A percentile compares a stretch with the other conserved stretches of the same genome.
These are phyloP conservation scores for Heliconius sara DNA, from an alignment of 2,888 invertebrate species.

Conservation along the genomic window DNA sequence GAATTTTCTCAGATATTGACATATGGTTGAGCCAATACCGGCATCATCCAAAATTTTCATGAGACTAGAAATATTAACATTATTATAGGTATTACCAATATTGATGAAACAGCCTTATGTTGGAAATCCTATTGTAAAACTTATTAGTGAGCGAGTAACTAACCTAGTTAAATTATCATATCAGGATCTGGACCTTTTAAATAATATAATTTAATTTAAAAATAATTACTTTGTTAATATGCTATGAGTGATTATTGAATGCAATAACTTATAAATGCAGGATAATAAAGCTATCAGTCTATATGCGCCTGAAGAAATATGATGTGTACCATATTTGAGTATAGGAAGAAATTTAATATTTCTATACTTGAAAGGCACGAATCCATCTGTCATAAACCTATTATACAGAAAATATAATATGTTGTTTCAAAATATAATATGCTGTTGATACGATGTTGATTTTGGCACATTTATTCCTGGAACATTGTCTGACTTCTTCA, in stretches of 20 bases:
- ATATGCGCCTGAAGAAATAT: too few relatives aligned
- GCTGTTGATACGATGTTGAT: too few relatives aligned
- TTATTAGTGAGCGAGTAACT: neutral
- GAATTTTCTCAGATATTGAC: too few relatives aligned
- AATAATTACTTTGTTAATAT: neutral
- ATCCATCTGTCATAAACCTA: neutral
- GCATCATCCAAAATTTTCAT: neutral
- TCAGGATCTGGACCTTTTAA: neutral
- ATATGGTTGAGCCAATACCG: neutral
- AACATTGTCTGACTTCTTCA: neutral
- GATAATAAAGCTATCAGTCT: too few relatives aligned
- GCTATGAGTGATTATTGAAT: neutral
- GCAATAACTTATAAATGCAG: neutral
- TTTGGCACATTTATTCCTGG: neutral
- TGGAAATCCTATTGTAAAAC: neutral
- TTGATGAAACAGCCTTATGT: neutral
- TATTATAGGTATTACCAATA: constrained; percentile 1
- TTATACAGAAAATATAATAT: neutral
- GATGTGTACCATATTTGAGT: too few relatives aligned
- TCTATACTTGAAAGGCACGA: neutral
- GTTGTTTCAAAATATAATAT: neutral
- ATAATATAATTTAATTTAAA: neutral
- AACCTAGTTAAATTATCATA: neutral
- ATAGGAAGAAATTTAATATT: too few relatives aligned
- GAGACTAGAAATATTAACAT: neutral